Evolutionary conservation across 1,140 invertebrate genomes (phyloP).

Genomic region (Drosophila albomicans): DNA sequence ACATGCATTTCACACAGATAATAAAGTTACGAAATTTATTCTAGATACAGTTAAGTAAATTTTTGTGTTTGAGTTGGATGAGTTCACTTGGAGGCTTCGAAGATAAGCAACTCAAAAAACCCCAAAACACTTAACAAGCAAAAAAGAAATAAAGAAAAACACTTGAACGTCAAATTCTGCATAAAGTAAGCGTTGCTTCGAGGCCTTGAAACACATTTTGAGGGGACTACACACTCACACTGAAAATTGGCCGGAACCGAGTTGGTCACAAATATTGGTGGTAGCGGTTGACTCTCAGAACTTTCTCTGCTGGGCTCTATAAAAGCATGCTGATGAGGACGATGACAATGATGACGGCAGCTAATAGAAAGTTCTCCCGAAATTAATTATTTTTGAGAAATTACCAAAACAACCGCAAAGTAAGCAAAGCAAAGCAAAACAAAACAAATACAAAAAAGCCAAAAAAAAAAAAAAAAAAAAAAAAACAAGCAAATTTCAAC

Average conservation of each 20-base stretch:
- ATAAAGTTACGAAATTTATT: slow-evolving; percentile 54
- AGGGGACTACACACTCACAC: slow-evolving; percentile 27
- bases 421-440: slow-evolving; percentile 38
- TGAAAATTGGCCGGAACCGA: slow-evolving; percentile 24
- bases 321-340: slow-evolving; percentile 77
- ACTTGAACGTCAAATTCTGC: slow-evolving; percentile 54
- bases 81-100: slow-evolving; percentile 53
- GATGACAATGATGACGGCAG: slow-evolving; percentile 55
- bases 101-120: slow-evolving; percentile 30
- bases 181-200: slow-evolving; percentile 28
- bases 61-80: slow-evolving; percentile 67
- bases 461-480: slow-evolving; percentile 19
- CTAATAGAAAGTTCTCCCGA: slow-evolving; percentile 77
- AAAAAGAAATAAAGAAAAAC: slow-evolving; percentile 48
- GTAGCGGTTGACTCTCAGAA: slow-evolving; percentile 50
- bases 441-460: slow-evolving; percentile 4
- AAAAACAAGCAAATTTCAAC: slow-evolving; percentile 16
- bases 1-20: slow-evolving; percentile 19
- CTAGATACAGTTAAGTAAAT: slow-evolving; percentile 82
- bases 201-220: slow-evolving; percentile 40
- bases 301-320: slow-evolving; percentile 70
- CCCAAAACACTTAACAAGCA: slow-evolving; percentile 45
- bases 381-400: slow-evolving; percentile 77
- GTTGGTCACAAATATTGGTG: slow-evolving; percentile 18
- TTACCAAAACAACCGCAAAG: slow-evolving; percentile 63